Base-by-base conservation (phyloP, 2,113 vertebrate species). In the Odontesthes bonariensis region DNA sequence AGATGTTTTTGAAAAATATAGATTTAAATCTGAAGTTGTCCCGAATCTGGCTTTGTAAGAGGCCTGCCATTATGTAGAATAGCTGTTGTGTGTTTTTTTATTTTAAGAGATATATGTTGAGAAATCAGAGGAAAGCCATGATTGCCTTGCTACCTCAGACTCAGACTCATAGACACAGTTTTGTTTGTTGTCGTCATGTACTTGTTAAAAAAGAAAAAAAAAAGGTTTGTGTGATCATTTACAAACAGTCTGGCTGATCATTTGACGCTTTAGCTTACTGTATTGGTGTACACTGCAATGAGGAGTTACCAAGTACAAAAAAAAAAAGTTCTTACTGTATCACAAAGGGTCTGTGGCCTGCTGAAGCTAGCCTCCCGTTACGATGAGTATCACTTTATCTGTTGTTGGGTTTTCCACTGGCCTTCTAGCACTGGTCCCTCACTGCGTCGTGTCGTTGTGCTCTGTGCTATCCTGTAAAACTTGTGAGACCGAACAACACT, bases 71-170 rank as follows among this genome's bases (percentile, higher is more conserved):
- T 63, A 51, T 92, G 84, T 96, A 95, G 92, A 72, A 76, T 94
- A 95, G 81, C 57, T 59, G 11, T 27, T 54, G 52, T 54, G 52
- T 55, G 12, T 55, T 13, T 56, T 33, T 94, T 64, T 70, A 79
- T 81, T 77, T 62, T 19, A 14, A 64, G 75, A 89, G 94, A 92
- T 90, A 87, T 57, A 90, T 96, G 96, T 96, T 86, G n/a, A 73
- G 85, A 88, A 96, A 96, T 93, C 94, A 95, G 95, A 96, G 95
- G 95, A 96, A 97, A 98, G 96, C 97, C 96, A 96, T 96, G 95
- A 96, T 95, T 96, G 95, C 96, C 96, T 98, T 96, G 97, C 98
- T 99, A 99, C 98, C 98, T 99, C 98, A 98, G 94, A 94, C 98
- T 99, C 98, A 98, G 94, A 94, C 89, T 94, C 93, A 85, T 86